Evolutionary conservation across 2,113 vertebrate genomes (phyloP).

Genomic region (Caranx melampygus): DNA sequence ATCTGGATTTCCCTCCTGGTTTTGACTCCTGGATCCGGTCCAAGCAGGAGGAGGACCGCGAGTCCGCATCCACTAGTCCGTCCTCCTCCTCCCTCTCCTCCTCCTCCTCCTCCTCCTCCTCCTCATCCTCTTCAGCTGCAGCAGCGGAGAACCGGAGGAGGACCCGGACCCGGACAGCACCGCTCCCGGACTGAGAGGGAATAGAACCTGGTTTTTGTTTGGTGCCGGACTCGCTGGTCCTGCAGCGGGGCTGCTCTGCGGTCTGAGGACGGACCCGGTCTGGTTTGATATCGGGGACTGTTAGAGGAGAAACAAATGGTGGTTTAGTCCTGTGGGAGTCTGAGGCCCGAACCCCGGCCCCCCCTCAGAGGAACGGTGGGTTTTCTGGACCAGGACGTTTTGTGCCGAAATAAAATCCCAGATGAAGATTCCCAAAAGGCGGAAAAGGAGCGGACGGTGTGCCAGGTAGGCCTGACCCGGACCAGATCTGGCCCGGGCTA

Average conservation of each 20-base stretch:
- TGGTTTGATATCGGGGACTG: not conserved
- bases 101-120: conserved; percentile 27
- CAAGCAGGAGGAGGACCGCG: conserved; percentile 31
- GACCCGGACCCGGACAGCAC: conserved; percentile 40
- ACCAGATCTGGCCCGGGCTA: conserved; percentile 17
- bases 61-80: conserved; percentile 21
- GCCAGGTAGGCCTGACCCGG: conserved; percentile 79
- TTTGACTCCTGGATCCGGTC: conserved; percentile 25
- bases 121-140: conserved; percentile 33
- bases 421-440: conserved; percentile 86
- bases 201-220: not conserved
- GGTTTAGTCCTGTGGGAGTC: conserved; percentile 51
- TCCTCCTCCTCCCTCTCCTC: conserved; percentile 22
- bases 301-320: conserved; percentile 40
- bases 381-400: conserved; percentile 74
- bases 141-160: conserved; percentile 36
- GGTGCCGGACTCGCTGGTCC: not conserved
- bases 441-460: conserved; percentile 82
- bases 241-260: conserved; percentile 13
- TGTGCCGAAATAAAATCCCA: conserved; percentile 75
- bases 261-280: conserved; percentile 1
- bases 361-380: conserved; percentile 67
- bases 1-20: not conserved
- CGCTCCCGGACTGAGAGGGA: not conserved
- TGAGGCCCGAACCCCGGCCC: conserved; percentile 55